Evolutionary conservation across 2,888 invertebrate genomes (phyloP), one percentile per base, ranked within the genome.

Genomic region (Leucophenga maculata): DNA sequence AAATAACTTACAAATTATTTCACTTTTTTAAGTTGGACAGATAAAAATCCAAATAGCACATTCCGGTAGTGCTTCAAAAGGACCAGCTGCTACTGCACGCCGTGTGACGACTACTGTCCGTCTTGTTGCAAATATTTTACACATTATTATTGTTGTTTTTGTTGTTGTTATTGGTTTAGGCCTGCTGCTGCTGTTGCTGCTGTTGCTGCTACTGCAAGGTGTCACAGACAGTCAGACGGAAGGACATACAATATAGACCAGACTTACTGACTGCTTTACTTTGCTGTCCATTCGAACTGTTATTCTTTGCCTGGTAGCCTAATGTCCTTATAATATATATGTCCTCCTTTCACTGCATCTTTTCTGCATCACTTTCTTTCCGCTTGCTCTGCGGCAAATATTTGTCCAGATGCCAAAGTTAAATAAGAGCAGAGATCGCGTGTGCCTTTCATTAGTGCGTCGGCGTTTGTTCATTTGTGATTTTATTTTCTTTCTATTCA

Each of bases 351-450:
- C 46, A 11, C 46, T 74, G 81, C 82, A 83, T 83, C 80, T 18
- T 14, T 22, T 20, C 46, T 74, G 81, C 82, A 83, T 83, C 80
- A 77, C 80, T 82, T 81, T 83, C 82, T 78, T 76, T 80, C 22
- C 31, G 8, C 57, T 18, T 26, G 31, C 3, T 9, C 78, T 74
- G 83, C 82, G 67, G 73, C 75, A 76, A 83, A 82, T 83, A 83
- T 81, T 81, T 79, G 83, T 76, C 80, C 80, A 81, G 80, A 80
- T 81, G 80, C 74, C 54, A 66, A n/a, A n/a, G n/a, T n/a, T n/a
- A n/a, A n/a, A n/a, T n/a, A n/a, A n/a, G n/a, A n/a, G 20, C 46
- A 22, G 11, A 48, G 4, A 11, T 39, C 62, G 62, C 62, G 46
- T 62, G 62, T 14, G 62, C 62, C 62, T 62, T 62, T 62, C 62